These are phyloP conservation scores for Crax fasciolata DNA, from an alignment of 2,797 vertebrate species.

Conservation along the genomic window DNA sequence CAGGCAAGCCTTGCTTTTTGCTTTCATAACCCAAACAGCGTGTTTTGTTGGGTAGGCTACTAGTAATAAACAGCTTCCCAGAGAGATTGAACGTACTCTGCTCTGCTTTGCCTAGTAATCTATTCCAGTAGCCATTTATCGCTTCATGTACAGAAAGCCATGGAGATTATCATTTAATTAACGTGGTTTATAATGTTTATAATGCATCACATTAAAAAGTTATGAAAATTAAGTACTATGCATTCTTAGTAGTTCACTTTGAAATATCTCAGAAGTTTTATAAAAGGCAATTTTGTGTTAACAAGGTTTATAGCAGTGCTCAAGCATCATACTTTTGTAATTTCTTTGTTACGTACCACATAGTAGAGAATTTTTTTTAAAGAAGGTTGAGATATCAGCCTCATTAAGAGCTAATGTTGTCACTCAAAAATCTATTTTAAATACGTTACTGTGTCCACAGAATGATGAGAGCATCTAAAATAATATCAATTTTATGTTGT, in stretches of 20 bases:
- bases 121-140: constrained; percentile 75
- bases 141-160: constrained; percentile 78
- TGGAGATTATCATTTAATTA: constrained; percentile 84
- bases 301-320: constrained; percentile 69
- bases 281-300: constrained; percentile 78
- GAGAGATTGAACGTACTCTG: constrained; percentile 74
- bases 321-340: constrained; percentile 59
- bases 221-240: constrained; percentile 82
- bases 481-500: constrained; percentile 19
- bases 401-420: constrained; percentile 64
- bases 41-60: neutral
- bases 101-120: constrained; percentile 78
- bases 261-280: constrained; percentile 75
- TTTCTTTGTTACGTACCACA: constrained; percentile 60
- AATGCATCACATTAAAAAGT: constrained; percentile 82
- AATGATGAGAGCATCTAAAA: constrained; percentile 41
- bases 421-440: constrained; percentile 47
- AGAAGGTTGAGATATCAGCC: constrained; percentile 51
- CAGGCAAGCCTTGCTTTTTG: neutral
- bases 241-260: constrained; percentile 73
- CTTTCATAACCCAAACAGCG: neutral
- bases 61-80: constrained; percentile 26
- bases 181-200: constrained; percentile 80
- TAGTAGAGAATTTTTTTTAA: constrained; percentile 46
- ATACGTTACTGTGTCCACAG: constrained; percentile 37